A percentile compares a stretch with the other conserved stretches of the same genome.
Evolutionary conservation across 2,888 invertebrate species (phyloP).

Genomic region (Acholoe squamosa): DNA sequence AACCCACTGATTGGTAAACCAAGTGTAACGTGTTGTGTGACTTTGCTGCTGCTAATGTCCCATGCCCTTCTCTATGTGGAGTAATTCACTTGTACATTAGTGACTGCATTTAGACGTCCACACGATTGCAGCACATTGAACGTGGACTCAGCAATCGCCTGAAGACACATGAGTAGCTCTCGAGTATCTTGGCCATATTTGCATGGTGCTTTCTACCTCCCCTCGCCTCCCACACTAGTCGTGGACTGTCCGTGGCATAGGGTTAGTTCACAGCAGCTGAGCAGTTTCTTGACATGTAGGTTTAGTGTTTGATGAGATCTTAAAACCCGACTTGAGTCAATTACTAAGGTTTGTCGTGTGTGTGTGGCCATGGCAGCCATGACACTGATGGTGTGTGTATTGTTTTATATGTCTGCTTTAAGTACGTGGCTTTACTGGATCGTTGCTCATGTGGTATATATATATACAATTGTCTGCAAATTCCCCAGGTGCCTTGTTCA

Average conservation of each 20-base stretch:
- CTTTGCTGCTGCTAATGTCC: neutral
- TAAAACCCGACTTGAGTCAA: neutral
- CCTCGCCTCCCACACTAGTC: neutral
- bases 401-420: neutral
- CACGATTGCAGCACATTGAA: slow-evolving; percentile 5
- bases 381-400: neutral
- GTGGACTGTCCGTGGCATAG: slow-evolving; percentile 11
- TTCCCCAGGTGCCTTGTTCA: too few species aligned
- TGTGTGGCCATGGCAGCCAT: neutral
- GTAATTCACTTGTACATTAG: slow-evolving; percentile 8
- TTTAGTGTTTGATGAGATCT: neutral
- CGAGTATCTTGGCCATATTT: neutral
- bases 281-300: neutral
- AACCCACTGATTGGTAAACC: neutral
- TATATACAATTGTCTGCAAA: too few species aligned
- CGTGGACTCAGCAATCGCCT: neutral
- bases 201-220: neutral
- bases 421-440: slow-evolving; percentile 1
- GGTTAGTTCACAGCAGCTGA: neutral
- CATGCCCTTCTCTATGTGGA: neutral
- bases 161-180: too few species aligned
- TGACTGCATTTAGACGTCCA: neutral
- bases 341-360: neutral
- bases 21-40: slow-evolving; percentile 41
- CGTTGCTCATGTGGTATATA: too few species aligned